Evolutionary conservation across 2,888 invertebrate genomes (phyloP).

Genomic region (Ischnus inquisitorius): DNA sequence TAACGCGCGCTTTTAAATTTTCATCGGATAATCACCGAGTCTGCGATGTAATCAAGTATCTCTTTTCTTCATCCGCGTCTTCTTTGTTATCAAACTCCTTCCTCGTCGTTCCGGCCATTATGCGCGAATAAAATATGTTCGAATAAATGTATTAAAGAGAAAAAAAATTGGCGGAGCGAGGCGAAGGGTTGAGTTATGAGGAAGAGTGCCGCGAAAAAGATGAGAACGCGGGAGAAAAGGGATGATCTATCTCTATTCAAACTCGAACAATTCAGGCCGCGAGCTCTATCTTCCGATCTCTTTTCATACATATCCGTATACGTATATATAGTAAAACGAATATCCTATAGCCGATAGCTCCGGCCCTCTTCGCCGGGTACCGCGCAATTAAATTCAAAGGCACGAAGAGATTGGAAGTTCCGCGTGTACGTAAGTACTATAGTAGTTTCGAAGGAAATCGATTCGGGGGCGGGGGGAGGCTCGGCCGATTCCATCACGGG

Average conservation of each 20-base stretch:
- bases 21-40: conserved; percentile 38
- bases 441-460: conserved; percentile 63
- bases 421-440: conserved; percentile 50
- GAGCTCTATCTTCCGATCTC: conserved; percentile 46
- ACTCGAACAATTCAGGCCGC: conserved; percentile 55
- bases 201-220: conserved; percentile 24
- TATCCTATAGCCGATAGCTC: conserved; percentile 40
- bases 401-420: conserved; percentile 64
- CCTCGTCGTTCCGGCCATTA: conserved; percentile 19
- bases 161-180: background rate
- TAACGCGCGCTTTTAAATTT: conserved; percentile 22
- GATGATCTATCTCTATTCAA: conserved; percentile 57
- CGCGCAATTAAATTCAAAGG: conserved; percentile 67
- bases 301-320: conserved; percentile 1
- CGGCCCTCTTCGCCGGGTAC: conserved; percentile 39
- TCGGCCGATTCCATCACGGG: conserved; percentile 65
- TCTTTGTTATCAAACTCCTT: conserved; percentile 48
- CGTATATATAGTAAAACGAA: conserved; percentile 2
- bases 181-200: conserved; percentile 44
- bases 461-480: conserved; percentile 59
- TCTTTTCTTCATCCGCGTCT: background rate
- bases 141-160: background rate
- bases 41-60: conserved; percentile 26
- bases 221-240: conserved; percentile 1
- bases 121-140: conserved; percentile 34